Conservation (phyloP, 2,797 vertebrate species). For the Rhincodon typus region DNA sequence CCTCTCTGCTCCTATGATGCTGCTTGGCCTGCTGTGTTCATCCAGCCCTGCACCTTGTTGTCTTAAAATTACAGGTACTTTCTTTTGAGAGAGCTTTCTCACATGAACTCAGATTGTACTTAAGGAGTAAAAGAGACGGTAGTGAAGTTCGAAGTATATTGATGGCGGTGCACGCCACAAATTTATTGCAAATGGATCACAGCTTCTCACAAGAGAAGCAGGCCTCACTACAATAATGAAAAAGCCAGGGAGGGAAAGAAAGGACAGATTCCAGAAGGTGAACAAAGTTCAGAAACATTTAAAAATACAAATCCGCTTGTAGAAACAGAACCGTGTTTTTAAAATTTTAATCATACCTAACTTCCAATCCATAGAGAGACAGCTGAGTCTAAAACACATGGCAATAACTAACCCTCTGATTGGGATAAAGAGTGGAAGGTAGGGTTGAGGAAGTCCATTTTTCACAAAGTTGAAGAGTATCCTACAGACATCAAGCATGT, state of each 20-base stretch:
- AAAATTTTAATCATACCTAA: not conserved
- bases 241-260: not conserved
- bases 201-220: constrained; percentile 42
- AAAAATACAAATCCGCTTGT: not conserved
- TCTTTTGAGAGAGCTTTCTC: not conserved
- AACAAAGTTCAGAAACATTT: not conserved
- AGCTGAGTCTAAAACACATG: not conserved
- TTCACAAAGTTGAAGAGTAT: not conserved
- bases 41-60: too few species aligned
- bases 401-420: not conserved
- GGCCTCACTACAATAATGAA: constrained; percentile 49
- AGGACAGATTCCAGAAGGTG: not conserved
- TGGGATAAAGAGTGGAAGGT: not conserved
- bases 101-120: too few species aligned
- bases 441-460: not conserved
- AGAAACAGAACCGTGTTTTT: not conserved
- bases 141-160: constrained; percentile 45
- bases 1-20: too few species aligned
- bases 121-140: not conserved
- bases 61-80: not conserved
- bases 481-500: not conserved
- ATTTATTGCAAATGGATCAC: constrained; percentile 61
- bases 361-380: not conserved
- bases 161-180: constrained; percentile 54
- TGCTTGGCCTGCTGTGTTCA: too few species aligned